Conservation (phyloP, 1,140 invertebrate species). For the Heterodera carotae region DNA sequence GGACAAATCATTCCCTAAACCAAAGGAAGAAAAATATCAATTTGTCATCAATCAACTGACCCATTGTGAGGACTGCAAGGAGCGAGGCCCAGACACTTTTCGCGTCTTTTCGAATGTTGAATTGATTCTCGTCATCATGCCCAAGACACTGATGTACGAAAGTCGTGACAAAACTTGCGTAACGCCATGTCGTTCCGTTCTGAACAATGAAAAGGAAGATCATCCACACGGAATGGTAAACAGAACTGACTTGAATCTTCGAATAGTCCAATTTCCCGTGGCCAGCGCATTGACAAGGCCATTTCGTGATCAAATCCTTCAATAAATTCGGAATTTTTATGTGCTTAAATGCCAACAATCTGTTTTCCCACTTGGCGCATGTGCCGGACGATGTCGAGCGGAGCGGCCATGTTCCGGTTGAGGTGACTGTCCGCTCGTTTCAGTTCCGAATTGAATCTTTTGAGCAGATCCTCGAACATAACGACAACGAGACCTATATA, state of each 20-base stretch:
- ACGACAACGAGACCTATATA: too few species aligned
- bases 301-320: slow-evolving; percentile 77
- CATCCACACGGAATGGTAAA: not conserved
- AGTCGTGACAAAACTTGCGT: slow-evolving; percentile 93
- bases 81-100: too few species aligned
- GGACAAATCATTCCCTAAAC: too few species aligned
- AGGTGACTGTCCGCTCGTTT: slow-evolving; percentile 96
- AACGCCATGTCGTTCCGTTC: slow-evolving; percentile 95
- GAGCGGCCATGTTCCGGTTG: slow-evolving; percentile 88
- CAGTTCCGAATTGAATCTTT: too few species aligned
- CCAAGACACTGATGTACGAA: slow-evolving; percentile 95
- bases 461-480: too few species aligned
- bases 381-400: slow-evolving; percentile 94
- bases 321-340: slow-evolving; percentile 11
- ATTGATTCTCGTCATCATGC: slow-evolving; percentile 99
- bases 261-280: slow-evolving; percentile 94
- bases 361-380: slow-evolving; percentile 78
- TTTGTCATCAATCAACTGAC: too few species aligned
- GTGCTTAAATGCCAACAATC: not conserved
- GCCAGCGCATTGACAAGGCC: slow-evolving; percentile 90
- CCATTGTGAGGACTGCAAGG: too few species aligned
- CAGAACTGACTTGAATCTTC: slow-evolving; percentile 77
- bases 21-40: too few species aligned
- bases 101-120: slow-evolving; percentile 98
- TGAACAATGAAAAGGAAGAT: slow-evolving; percentile 2